phyloP scores from a whole-genome alignment of 1,140 invertebrate species.

The Cardiocondyla obscurior region DNA sequence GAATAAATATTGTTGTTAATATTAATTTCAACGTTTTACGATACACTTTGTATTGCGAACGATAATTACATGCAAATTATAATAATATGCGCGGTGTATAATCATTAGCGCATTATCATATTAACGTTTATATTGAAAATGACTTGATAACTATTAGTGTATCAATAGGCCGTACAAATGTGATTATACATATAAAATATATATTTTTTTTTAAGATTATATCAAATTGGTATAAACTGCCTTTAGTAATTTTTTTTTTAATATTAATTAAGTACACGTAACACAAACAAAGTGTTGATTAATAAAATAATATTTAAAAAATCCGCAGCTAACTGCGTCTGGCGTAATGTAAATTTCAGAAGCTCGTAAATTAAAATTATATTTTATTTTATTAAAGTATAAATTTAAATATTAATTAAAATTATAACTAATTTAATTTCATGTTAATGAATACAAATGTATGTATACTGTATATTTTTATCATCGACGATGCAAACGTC shows the following conservation, averaged over 20 bases:
- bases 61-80: constrained; percentile 2
- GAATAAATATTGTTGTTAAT: neutral
- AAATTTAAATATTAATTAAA: no score
- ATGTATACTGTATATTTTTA: neutral
- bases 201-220: neutral
- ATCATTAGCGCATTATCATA: constrained; percentile 24
- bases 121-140: neutral
- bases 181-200: no score
- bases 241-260: neutral
- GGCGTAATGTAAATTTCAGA: neutral
- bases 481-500: neutral
- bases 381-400: no score
- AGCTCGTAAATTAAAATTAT: neutral
- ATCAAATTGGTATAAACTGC: neutral
- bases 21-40: neutral
- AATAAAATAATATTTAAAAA: neutral
- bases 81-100: neutral
- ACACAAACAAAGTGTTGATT: neutral
- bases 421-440: no score
- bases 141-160: neutral
- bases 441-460: neutral
- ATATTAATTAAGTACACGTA: neutral
- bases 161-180: neutral
- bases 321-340: neutral
- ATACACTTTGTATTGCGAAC: neutral